phyloP scores from a whole-genome alignment of 2,113 vertebrate species.

The Nycticorax nycticorax region DNA sequence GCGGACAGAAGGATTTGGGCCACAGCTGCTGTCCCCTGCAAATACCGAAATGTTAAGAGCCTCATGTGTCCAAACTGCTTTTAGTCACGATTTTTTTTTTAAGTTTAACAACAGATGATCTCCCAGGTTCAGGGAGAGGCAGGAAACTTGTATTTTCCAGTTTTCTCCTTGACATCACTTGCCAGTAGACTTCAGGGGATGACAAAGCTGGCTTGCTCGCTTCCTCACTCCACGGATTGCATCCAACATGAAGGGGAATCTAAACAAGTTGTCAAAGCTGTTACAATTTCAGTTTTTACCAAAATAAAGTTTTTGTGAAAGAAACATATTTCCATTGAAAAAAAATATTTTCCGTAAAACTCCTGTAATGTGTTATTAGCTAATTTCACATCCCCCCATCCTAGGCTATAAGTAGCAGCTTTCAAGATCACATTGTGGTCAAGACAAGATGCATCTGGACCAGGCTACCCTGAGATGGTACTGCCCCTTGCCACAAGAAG shows the following conservation, averaged over 20 bases:
- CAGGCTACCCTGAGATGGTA: neutral
- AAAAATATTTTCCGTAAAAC: neutral
- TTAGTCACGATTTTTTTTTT: neutral
- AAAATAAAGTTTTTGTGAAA: neutral
- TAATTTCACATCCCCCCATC: neutral
- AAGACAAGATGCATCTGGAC: neutral
- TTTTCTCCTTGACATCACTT: neutral
- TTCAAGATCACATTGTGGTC: neutral
- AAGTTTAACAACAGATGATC: neutral
- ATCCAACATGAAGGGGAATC: neutral
- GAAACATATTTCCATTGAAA: neutral
- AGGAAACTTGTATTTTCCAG: neutral
- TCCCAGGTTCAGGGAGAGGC: neutral
- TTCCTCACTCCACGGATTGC: neutral
- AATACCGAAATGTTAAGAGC: neutral
- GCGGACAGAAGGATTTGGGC: neutral
- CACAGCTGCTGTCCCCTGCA: neutral
- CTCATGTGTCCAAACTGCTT: neutral
- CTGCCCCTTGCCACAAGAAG: neutral
- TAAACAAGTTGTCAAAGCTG: neutral
- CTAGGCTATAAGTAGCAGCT: neutral
- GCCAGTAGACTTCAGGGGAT: neutral
- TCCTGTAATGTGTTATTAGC: neutral
- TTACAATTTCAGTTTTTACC: neutral
- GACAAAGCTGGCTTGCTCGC: neutral